phyloP scores from a whole-genome alignment of 1,140 invertebrate species.

The Pseudobourletiella spinata region DNA sequence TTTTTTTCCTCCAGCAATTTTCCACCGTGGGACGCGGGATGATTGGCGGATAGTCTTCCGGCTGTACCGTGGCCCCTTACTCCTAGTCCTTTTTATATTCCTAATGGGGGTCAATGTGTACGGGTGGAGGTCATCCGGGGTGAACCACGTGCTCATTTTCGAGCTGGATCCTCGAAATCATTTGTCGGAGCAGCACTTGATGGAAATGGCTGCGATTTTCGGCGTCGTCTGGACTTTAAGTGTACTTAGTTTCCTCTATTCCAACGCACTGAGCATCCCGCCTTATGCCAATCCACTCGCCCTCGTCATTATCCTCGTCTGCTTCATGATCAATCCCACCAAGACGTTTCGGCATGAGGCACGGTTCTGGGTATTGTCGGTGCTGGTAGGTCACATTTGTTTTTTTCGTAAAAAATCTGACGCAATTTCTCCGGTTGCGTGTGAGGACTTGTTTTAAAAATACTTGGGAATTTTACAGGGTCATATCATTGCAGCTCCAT shows the following conservation, averaged over 20 bases:
- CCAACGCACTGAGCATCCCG: constrained; percentile 75
- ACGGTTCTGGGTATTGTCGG: constrained; percentile 67
- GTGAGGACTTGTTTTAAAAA: too few relatives aligned
- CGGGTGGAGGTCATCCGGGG: constrained; percentile 95
- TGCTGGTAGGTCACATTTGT: constrained; percentile 67
- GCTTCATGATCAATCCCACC: constrained; percentile 86
- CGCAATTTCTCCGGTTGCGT: too few relatives aligned
- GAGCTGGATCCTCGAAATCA: constrained; percentile 97
- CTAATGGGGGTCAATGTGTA: constrained; percentile 95
- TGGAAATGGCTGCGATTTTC: constrained; percentile 90
- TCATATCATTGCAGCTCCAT: constrained; percentile 80
- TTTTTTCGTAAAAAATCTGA: too few relatives aligned
- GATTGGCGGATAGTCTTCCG: constrained; percentile 71
- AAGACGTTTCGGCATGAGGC: constrained; percentile 88
- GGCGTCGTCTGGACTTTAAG: constrained; percentile 91
- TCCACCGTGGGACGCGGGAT: constrained; percentile 37
- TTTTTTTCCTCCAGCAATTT: constrained; percentile 12
- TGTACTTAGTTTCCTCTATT: constrained; percentile 66
- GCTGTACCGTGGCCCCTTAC: constrained; percentile 83
- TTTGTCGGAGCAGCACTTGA: constrained; percentile 88
- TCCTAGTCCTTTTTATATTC: constrained; percentile 89
- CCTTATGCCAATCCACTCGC: constrained; percentile 82
- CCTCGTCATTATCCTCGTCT: constrained; percentile 73
- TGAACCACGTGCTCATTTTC: constrained; percentile 99
- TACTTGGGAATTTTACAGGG: constrained; percentile 59